These are phyloP conservation scores for Natrix natrix DNA, from an alignment of 2,797 vertebrate genomes.

Conservation along the genomic window DNA sequence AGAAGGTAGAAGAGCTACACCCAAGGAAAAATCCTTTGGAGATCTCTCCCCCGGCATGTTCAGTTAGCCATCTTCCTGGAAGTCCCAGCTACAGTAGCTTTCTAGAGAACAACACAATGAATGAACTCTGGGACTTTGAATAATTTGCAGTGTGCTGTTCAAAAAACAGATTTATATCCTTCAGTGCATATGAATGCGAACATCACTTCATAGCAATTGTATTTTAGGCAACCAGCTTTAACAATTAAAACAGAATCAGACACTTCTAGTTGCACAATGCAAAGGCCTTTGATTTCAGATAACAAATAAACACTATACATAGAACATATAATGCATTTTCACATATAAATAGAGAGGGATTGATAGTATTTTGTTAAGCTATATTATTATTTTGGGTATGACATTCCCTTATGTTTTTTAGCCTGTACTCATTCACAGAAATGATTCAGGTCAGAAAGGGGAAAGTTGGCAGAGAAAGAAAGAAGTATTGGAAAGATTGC, in stretches of 20 bases:
- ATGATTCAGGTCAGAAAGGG: neutral
- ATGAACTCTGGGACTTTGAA: neutral
- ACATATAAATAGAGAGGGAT: neutral
- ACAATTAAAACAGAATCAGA: neutral
- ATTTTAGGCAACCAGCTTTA: neutral
- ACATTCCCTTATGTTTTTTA: neutral
- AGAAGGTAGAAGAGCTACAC: too few species aligned
- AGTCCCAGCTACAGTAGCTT: neutral
- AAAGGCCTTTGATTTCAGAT: neutral
- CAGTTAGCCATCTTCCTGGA: too few species aligned
- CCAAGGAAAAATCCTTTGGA: too few species aligned
- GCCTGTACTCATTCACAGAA: neutral
- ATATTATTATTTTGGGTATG: neutral
- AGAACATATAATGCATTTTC: neutral
- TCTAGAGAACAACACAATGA: neutral
- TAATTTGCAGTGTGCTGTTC: neutral
- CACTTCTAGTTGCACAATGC: neutral
- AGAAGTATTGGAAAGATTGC: neutral
- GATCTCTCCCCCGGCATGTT: too few species aligned
- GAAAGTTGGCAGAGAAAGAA: neutral
- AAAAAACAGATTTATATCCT: neutral
- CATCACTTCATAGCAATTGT: neutral
- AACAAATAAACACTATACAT: neutral
- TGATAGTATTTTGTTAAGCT: neutral
- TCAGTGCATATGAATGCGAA: neutral